A percentile compares a stretch with the other conserved stretches of the same genome.
phyloP scores from a whole-genome alignment of 2,113 vertebrate species.

The Leptocoma aspasia region DNA sequence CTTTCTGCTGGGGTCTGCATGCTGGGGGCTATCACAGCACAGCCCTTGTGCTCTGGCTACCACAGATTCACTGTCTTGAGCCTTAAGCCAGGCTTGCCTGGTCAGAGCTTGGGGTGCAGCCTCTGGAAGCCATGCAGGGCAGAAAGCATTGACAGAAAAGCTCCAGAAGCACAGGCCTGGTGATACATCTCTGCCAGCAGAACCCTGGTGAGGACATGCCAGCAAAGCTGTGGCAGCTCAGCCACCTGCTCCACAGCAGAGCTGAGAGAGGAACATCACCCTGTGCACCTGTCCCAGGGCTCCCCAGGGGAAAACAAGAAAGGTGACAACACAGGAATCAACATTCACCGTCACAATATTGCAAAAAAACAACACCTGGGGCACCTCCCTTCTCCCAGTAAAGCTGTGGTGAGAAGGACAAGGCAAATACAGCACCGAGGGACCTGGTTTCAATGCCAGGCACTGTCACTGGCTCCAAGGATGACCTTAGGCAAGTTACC shows the following conservation, averaged over 20 bases:
- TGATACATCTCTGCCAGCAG: neutral
- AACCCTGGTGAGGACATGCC: neutral
- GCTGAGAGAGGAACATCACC: neutral
- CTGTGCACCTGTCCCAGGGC: neutral
- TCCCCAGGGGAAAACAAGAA: neutral
- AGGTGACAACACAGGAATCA: neutral
- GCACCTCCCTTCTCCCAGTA: neutral
- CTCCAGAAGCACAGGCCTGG: neutral
- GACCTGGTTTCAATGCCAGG: neutral
- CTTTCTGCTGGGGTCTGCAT: neutral
- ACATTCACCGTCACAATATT: neutral
- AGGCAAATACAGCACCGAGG: neutral
- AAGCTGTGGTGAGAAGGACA: neutral
- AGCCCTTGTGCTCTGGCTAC: neutral
- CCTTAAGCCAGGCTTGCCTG: neutral
- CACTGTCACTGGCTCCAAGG: neutral
- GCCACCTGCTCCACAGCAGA: neutral
- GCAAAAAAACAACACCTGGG: neutral
- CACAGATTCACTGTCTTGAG: neutral
- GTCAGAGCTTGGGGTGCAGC: neutral
- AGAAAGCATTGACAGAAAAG: neutral
- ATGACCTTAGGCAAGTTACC: neutral
- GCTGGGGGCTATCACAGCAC: neutral
- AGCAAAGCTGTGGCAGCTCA: neutral
- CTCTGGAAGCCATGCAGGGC: slow-evolving; percentile 30